phyloP scores from a whole-genome alignment of 2,113 vertebrate genomes.

The Thryonomys swinderianus region DNA sequence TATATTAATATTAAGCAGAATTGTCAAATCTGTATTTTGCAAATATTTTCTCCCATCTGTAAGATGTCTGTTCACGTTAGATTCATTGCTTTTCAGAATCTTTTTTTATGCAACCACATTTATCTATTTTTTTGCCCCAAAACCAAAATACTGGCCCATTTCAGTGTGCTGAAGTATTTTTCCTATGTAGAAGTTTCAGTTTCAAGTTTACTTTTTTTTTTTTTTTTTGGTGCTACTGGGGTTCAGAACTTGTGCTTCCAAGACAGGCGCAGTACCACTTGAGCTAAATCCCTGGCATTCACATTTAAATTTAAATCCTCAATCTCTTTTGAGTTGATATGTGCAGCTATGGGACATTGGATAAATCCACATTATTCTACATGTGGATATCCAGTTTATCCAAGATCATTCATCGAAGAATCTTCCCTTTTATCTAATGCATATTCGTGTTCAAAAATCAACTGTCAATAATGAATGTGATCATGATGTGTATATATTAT shows the following conservation, averaged over 20 bases:
- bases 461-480: no score
- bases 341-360: not conserved
- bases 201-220: not conserved
- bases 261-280: no score
- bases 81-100: not conserved
- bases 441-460: not conserved
- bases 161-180: not conserved
- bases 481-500: no score
- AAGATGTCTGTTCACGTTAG: not conserved
- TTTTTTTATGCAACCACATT: not conserved
- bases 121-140: not conserved
- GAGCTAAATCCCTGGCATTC: no score
- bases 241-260: no score
- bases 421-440: not conserved
- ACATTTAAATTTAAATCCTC: not conserved
- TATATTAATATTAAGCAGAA: not conserved
- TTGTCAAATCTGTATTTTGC: not conserved
- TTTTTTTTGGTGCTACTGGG: no score
- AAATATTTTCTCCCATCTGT: not conserved
- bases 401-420: not conserved
- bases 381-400: not conserved
- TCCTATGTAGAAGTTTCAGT: not conserved
- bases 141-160: not conserved
- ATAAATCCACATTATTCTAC: not conserved
- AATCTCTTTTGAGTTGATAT: not conserved